Base-by-base conservation (phyloP, 2,797 vertebrate species). In the Sciurus vulgaris region DNA sequence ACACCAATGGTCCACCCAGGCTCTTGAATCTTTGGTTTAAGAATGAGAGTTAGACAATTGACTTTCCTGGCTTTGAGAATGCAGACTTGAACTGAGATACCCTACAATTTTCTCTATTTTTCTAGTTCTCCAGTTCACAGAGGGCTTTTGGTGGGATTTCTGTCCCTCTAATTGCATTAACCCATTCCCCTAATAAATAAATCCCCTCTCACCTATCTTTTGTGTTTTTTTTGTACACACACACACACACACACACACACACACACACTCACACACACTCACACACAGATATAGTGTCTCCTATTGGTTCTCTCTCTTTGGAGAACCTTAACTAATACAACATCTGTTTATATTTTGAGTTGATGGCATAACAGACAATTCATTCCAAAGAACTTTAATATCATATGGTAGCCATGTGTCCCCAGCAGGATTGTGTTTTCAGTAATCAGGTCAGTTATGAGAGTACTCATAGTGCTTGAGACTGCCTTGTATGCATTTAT, bases 1-100 rank as follows among this genome's bases (percentile, higher is more conserved):
- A 59, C 8, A 24, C 11, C 14, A 10, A 3, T 87, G 12, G 13
- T 2, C 28, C 1, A 13, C 4, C 7, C 44, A 3, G 20, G 13
- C 41, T 74, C 28, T 26, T 33, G 54, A 41, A 24, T 24, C 38
- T 26, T n/a, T 70, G 18, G 20, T 38, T 24, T n/a, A 4, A 74
- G 33, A 10, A 3, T 44, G 28, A n/a, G 51, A 33, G n/a, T 15
- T 30, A n/a, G 54, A 47, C 30, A 12, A 41, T 28, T 41, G 51
- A 61, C 18, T 13, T 26, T 18, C 41, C 15, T 61, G 18, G 35
- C n/a, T 86, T 20, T 73, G 56, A 69, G 22, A 30, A 8, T 38
- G 63, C 35, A 41, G 13, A 41, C 15, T 30, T 41, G 1, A 0
- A 28, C 38, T 47, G 51, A 12, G 10, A 10, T 56, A 41, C 9